Base-by-base conservation (phyloP, 2,888 invertebrate genomes). In the Dicyrtoma fusca region DNA sequence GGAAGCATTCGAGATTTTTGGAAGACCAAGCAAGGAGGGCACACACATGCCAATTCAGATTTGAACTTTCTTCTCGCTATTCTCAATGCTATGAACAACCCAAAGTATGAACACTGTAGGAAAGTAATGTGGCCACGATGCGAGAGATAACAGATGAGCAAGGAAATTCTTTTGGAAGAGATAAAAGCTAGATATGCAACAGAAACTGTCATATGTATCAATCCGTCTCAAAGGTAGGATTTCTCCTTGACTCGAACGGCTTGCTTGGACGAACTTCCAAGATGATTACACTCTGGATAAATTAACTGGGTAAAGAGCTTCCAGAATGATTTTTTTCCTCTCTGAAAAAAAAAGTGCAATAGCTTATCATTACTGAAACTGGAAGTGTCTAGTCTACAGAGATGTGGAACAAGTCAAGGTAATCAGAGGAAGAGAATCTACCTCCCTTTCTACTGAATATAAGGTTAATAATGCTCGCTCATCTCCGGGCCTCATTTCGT, bases 221-320 rank as follows among this genome's bases (percentile, higher is more conserved):
- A 34, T 34, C 34, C 34, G 34, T 8, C 34, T 34, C 34, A 5
- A 34, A 3, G 34, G 4, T 34, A 8, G 34, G 34, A 34, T 34
- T 34, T 34, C 3, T 34, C 34, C 34, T 34, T 34, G 8, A 34
- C 34, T 34, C 8, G 4, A 34, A 55, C 53, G 6, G 26, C 25
- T 42, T 44, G 61, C 19, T 44, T 44, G 61, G 61, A 26, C 61
- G 61, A 61, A 61, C 61, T 61, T 61, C 26, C 19, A 55, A 57
- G 25, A 68, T 68, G 68, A 68, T 68, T 68, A 55, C n/a, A n/a
- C 45, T 55, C 34, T 44, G 55, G 68, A 68, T 59, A 68, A 68
- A 68, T 68, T 68, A 68, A 45, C 44, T 47, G 45, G 57, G 57
- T 68, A 68, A 68, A 19, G 44, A 45, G 66, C 55, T 26, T 57